Evolutionary conservation across 1,140 invertebrate species (phyloP), one percentile per base, ranked within the genome.

Genomic region (Sarcophaga bullata): DNA sequence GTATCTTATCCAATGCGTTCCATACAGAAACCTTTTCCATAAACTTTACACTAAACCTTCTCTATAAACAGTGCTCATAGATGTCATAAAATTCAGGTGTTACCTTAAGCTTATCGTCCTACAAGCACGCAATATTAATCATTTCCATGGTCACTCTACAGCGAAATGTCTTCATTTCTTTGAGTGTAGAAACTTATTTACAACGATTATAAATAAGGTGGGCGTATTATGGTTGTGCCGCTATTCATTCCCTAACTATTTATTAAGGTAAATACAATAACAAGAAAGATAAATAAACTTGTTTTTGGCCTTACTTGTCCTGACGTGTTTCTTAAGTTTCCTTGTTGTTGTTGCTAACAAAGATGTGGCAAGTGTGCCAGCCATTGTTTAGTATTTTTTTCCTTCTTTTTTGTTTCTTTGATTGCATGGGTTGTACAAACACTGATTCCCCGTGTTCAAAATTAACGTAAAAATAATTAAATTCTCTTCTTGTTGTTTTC

Each of bases 401-500:
- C 25, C 4, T 37, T 4, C 25, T 37, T 37, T 37, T 37, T 37
- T 37, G 25, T 37, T 37, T 37, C 25, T 37, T 37, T 37, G 25
- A 37, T 4, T 2, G 25, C 25, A 37, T 37, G 8, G 15, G 54
- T 58, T 58, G n/a, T n/a, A 58, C 54, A n/a, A 5, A 58, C 54
- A n/a, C 54, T n/a, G 25, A 37, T 37, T 37, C 25, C 4, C 25
- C 25, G 25, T 37, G 25, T 13, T 15, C 54, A 13, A 58, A 58
- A 58, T 58, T 58, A 58, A 58, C 54, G 54, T 58, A 58, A 58
- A 58, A 58, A 58, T 58, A 58, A 58, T 58, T 58, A 58, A 58
- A 58, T 58, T 58, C 15, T n/a, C n/a, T 58, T 58, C 13, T 7
- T 2, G 1, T 7, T 2, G 1, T 37, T 37, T 37, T 37, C 25